phyloP scores from a whole-genome alignment of 2,888 invertebrate genomes.

The Nephrotoma appendiculata region DNA sequence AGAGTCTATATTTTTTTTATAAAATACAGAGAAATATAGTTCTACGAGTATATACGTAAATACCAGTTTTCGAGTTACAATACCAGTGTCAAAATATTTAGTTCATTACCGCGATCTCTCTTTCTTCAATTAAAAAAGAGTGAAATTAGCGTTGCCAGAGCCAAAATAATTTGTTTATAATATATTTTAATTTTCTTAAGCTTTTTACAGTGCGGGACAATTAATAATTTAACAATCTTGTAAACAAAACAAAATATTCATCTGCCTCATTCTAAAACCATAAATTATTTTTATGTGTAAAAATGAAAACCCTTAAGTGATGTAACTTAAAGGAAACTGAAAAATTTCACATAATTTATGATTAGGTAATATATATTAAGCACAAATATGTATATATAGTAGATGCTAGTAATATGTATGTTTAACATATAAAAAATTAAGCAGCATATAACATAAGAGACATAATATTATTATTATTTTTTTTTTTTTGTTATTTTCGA shows the following conservation, averaged over 20 bases:
- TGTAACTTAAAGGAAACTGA: neutral
- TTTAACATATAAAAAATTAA: neutral
- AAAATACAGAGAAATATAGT: too few relatives aligned
- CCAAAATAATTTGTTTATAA: too few relatives aligned
- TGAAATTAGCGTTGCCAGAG: too few relatives aligned
- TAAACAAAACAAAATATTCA: neutral
- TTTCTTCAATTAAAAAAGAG: too few relatives aligned
- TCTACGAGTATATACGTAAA: too few relatives aligned
- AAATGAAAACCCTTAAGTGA: neutral
- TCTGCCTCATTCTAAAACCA: neutral
- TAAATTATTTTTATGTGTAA: neutral
- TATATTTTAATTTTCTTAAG: too few relatives aligned
- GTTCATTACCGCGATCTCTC: too few relatives aligned
- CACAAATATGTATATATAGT: neutral
- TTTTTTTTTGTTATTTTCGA: neutral
- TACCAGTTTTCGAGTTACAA: too few relatives aligned
- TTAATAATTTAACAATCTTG: neutral
- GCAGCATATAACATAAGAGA: neutral
- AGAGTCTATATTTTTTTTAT: too few relatives aligned
- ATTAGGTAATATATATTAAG: neutral
- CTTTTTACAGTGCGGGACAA: neutral
- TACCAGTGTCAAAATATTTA: too few relatives aligned
- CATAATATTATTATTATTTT: neutral
- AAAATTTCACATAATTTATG: neutral
- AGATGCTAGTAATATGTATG: neutral